Base-by-base conservation (phyloP, 2,888 invertebrate species). In the Meta bourneti region DNA sequence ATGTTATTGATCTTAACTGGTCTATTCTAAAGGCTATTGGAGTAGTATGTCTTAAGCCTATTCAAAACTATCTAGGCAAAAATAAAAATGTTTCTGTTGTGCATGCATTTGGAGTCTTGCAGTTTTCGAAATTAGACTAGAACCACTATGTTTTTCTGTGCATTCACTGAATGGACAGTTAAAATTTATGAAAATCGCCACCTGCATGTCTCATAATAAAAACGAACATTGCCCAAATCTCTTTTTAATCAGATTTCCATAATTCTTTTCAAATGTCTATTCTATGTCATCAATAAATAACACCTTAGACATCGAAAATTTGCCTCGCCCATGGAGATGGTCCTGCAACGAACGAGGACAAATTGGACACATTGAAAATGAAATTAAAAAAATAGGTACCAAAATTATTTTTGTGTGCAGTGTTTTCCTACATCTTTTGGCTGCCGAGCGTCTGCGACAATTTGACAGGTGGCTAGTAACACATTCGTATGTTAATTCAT, bases 401-500 rank as follows among this genome's bases (percentile, higher is more conserved):
- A 1, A 61, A 61, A 61, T 61, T 61, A 16, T 16, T 61, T 61
- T 61, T 61, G 16, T 61, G 1, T 9, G 11, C 61, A 9, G 61
- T 61, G 13, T 61, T 34, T 34, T 34, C 34, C 34, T 34, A 34
- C 34, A 34, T 34, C 34, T 34, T 34, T 34, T n/a, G 51, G 52
- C 16, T 77, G 51, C 51, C n/a, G 8, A 77, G 77, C 34, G 7
- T 20, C 20, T 61, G 16, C 54, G 34, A 61, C 61, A 2, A 61
- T 69, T 79, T 79, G 79, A 79, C 61, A 79, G 69, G 61, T 51
- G 52, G 77, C 77, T 51, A 6, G 77, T n/a, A 9, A 20, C n/a
- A 54, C 61, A 79, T 79, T 79, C 19, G 79, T 61, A 79, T 79
- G 79, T 61, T 79, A 61, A 79, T 79, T 79, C 79, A 61, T 79